Conservation (phyloP, 23 tunicate genomes). For the Ciona savignyi region DNA sequence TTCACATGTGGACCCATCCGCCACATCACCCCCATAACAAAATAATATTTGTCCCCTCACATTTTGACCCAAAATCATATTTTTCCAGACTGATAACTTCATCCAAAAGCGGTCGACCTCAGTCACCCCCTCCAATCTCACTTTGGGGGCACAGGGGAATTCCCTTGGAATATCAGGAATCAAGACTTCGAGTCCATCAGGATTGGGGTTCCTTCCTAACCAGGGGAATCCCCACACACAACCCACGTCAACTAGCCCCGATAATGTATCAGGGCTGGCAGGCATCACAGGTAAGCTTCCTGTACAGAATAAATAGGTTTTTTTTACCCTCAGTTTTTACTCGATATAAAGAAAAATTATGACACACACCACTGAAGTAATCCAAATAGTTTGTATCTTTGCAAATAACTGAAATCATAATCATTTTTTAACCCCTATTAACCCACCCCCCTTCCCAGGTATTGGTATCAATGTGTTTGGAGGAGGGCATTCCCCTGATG, state of each 20-base stretch:
- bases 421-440: neutral
- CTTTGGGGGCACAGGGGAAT: constrained; percentile 48
- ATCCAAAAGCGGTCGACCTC: constrained; percentile 43
- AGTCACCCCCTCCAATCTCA: constrained; percentile 59
- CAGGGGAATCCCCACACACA: neutral
- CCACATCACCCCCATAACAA: no score
- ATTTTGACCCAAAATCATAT: no score
- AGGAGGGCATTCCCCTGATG: constrained; percentile 15
- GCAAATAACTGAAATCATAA: neutral
- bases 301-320: no score
- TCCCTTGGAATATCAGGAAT: constrained; percentile 9
- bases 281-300: constrained; percentile 65
- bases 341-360: no score
- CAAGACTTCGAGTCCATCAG: constrained; percentile 66
- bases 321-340: no score
- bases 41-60: no score
- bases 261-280: constrained; percentile 52
- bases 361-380: no score
- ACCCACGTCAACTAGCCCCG: constrained; percentile 51
- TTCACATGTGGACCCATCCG: no score
- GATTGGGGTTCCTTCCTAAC: neutral
- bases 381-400: no score
- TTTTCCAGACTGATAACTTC: constrained; percentile 8
- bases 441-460: constrained; percentile 4
- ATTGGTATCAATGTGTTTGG: constrained; percentile 7